Conservation (phyloP, 2,888 invertebrate species). For the Dendrolimus pini region DNA sequence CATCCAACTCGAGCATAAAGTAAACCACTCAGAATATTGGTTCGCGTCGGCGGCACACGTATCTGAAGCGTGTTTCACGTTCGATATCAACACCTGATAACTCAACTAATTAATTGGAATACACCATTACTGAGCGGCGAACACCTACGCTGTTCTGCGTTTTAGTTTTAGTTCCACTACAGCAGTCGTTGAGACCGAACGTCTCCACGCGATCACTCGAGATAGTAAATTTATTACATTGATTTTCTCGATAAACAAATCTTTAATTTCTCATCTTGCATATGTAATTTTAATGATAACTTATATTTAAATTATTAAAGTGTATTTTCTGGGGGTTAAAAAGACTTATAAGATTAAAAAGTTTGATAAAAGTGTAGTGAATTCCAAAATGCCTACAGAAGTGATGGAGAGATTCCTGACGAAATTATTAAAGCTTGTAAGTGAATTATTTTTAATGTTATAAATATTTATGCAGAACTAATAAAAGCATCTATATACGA, state of each 20-base stretch:
- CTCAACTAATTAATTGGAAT: background rate
- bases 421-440: conserved; percentile 39
- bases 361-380: conserved; percentile 9
- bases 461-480: background rate
- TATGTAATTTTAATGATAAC: too few species aligned
- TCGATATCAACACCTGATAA: background rate
- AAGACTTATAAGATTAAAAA: too few species aligned
- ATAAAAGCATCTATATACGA: too few species aligned
- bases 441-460: conserved; percentile 17
- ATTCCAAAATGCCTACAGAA: conserved; percentile 44
- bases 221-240: too few species aligned
- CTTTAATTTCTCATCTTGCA: too few species aligned
- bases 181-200: background rate
- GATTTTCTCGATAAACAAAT: too few species aligned
- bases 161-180: background rate
- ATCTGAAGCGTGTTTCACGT: background rate
- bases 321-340: too few species aligned
- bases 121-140: background rate
- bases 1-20: too few species aligned
- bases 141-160: background rate
- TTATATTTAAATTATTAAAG: too few species aligned
- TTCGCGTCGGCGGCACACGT: background rate
- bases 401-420: conserved; percentile 44
- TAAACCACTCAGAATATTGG: background rate
- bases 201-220: background rate